Evolutionary conservation across 2,113 vertebrate genomes (phyloP), one percentile per base, ranked within the genome.

Genomic region (Talpa occidentalis): DNA sequence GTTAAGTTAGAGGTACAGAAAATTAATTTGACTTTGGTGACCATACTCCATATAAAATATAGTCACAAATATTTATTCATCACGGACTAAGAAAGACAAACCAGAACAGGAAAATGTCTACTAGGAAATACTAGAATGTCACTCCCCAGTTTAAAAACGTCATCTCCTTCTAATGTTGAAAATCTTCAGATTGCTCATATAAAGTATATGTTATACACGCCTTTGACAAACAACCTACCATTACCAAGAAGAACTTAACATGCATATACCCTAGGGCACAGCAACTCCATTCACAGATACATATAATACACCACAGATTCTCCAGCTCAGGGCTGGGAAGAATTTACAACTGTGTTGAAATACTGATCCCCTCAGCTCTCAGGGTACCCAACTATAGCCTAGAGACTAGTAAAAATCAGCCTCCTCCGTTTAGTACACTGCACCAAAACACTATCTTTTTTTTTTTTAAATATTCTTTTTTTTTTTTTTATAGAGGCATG

Each of bases 11-110:
- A 88, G 26, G 52, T 77, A 78, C 22, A 32, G 5, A 35, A 96
- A 80, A 66, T 62, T 26, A 87, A 78, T 42, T 88, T 64, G 59
- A 60, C 77, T 93, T 85, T 86, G 73, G 49, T 83, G 76, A 90
- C 72, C 79, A 88, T 44, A 92, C 52, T 89, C 44, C 44, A 60
- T 56, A 70, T 26, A 70, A 95, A 92, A 19, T 54, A 80, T 49
- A 90, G 30, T 62, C 76, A 62, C 69, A 93, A 83, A 62, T 70
- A 90, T 26, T 6, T 82, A 40, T 76, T 21, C 52, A 72, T 78
- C 24, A 40, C 16, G 76, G 89, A 69, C 49, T n/a, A 54, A 40
- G 35, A 89, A 89, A 74, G 14, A 92, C 69, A n/a, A 88, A 59
- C 76, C 37, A 80, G 22, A 17, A 44, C 16, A 69, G 78, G 12